Conservation (phyloP, 2,113 vertebrate species). For the Panthera leo region DNA sequence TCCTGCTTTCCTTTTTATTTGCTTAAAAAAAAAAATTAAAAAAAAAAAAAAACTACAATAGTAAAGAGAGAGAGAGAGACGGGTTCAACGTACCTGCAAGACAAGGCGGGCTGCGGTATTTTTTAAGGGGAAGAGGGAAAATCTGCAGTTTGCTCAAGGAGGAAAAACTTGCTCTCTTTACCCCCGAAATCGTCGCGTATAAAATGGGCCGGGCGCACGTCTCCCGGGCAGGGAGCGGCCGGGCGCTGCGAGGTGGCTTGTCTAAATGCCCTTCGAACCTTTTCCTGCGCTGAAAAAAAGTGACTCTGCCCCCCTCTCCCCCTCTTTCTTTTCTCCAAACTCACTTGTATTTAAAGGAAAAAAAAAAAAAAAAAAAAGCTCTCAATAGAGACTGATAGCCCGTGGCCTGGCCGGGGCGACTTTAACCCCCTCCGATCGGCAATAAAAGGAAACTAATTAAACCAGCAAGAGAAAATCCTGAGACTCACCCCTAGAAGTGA, state of each 20-base stretch:
- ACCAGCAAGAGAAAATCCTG: constrained; percentile 95
- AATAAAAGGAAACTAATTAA: constrained; percentile 98
- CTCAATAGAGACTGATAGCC: constrained; percentile 91
- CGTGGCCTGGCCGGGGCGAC: constrained; percentile 90
- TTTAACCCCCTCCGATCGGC: constrained; percentile 94
- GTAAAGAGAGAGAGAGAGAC: constrained; percentile 38
- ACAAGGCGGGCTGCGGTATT: constrained; percentile 79
- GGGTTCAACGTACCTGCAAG: constrained; percentile 87
- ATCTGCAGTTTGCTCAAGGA: constrained; percentile 80
- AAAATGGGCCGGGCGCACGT: constrained; percentile 81
- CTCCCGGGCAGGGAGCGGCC: constrained; percentile 81
- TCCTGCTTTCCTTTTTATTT: background rate
- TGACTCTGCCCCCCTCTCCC: constrained; percentile 83
- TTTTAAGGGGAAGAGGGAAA: constrained; percentile 76
- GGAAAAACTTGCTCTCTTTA: constrained; percentile 63
- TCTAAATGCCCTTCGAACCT: constrained; percentile 88
- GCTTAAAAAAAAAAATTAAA: background rate
- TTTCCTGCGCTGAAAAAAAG: constrained; percentile 85
- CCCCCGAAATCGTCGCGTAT: constrained; percentile 80
- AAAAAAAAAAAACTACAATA: background rate
- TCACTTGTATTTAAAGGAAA: constrained; percentile 85
- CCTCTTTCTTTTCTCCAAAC: constrained; percentile 87
- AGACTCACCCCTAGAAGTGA: constrained; percentile 99
- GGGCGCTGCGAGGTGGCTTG: constrained; percentile 80
- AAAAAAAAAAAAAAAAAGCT: background rate